Evolutionary conservation across 1,140 invertebrate species (phyloP).

Genomic region (Drosophila nannoptera): DNA sequence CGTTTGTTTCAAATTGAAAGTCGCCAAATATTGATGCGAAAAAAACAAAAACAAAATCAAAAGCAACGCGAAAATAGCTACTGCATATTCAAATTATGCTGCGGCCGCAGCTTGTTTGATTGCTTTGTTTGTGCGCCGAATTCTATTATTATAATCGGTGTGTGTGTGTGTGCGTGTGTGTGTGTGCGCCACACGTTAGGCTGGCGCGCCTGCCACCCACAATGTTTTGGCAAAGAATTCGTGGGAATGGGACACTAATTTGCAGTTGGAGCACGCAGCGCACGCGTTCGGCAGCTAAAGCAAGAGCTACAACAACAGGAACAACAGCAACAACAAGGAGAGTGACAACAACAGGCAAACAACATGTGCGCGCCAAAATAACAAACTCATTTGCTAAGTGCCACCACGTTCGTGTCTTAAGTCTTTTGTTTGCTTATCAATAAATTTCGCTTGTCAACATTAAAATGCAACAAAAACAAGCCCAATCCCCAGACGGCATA

Average conservation of each 20-base stretch:
- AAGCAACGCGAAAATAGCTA: not conserved
- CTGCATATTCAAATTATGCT: conserved; percentile 46
- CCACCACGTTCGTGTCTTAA: conserved; percentile 48
- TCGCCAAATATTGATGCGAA: too few relatives aligned
- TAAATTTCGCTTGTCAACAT: conserved; percentile 16
- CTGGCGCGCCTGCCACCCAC: conserved; percentile 49
- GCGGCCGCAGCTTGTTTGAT: conserved; percentile 39
- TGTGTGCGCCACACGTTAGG: conserved; percentile 45
- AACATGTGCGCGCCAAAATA: conserved; percentile 9
- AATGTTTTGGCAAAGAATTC: conserved; percentile 27
- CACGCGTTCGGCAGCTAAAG: conserved; percentile 44
- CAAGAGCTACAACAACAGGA: conserved; percentile 8
- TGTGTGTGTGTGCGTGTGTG: too few relatives aligned
- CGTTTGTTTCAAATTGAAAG: conserved; percentile 23
- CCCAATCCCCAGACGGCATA: not conserved
- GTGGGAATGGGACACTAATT: conserved; percentile 50
- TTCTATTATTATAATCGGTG: conserved; percentile 1
- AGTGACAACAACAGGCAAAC: too few relatives aligned
- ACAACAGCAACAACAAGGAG: conserved; percentile 7
- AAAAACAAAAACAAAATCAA: not conserved
- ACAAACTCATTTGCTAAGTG: conserved; percentile 9
- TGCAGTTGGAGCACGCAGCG: conserved; percentile 34
- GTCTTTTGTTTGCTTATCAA: conserved; percentile 48
- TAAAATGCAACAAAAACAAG: conserved; percentile 4
- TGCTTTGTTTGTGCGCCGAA: conserved; percentile 54